Base-by-base conservation (phyloP, 2,113 vertebrate species). In the Nerophis ophidion region DNA sequence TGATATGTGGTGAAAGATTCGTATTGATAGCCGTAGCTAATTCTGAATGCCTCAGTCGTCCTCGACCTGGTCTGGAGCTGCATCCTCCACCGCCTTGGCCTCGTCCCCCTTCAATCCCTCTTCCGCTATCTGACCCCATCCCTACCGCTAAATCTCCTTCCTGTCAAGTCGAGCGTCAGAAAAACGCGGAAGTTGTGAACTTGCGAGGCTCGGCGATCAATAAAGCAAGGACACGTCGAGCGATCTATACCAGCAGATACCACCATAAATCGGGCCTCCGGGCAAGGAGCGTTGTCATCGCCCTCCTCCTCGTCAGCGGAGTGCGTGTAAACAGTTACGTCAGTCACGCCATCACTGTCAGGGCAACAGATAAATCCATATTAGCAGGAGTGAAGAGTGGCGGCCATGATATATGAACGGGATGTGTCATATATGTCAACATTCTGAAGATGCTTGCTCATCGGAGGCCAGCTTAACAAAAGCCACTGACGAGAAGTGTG, bases 181-280 rank as follows among this genome's bases (percentile, higher is more conserved):
- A 89, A 26, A 87, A 87, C 80, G 73, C 68, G 80, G 85, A 90
- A 90, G 87, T 87, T 86, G 82, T 87, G 86, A 89, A 88, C 87
- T 87, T 86, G 83, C 80, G 83, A 87, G 81, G 72, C 77, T 80
- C n/a, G 77, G 69, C 10, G 86, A 91, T 90, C 88, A 83, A 91
- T 91, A 89, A 82, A 81, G 86, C 88, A 87, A 89, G 86, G 87
- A 88, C 88, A 84, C 81, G 67, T 83, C 76, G 70, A 87, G 77
- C 75, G 79, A 88, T 86, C 84, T 66, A 56, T 42, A 52, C 77
- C 84, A 70, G 64, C 77, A 83, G 84, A 77, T 77, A 84, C 68
- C 54, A 72, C 82, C 69, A 89, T 90, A 87, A 90, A 88, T 90
- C 80, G 82, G 67, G 65, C 80, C 16, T 50, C 77, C 52, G 62